Evolutionary conservation across 2,888 invertebrate species (phyloP), one percentile per base, ranked within the genome.

Genomic region (Heterodera filipjevi): DNA sequence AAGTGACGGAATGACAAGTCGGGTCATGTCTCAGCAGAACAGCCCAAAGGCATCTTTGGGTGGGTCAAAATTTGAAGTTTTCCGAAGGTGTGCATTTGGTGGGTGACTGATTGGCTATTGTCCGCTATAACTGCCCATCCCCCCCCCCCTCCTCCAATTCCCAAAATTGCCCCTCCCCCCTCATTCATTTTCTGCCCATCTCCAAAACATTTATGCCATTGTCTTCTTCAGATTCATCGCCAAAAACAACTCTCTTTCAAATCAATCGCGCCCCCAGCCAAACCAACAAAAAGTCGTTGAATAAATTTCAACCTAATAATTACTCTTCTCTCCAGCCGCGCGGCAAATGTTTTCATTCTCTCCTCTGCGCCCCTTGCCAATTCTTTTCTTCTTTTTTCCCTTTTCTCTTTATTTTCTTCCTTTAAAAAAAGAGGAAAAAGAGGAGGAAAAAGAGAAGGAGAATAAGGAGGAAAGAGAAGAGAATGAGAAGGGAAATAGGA

Each of bases 231-330:
- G 19, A 22, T 59, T 27, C 68, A 19, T 35, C 19, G 12, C 68
- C 68, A 66, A 66, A 66, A 66, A 66, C 66, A 66, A 35, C 33
- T 66, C 66, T 22, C 66, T 66, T 59, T 59, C 59, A 59, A 59
- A 59, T 59, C 59, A 59, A 59, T 27, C 22, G n/a, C 59, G 27
- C n/a, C 53, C 22, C 53, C 53, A 12, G 19, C 53, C 53, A 53
- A 53, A 5, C 22, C 53, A 12, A 53, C 59, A 59, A 59, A 59
- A 27, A n/a, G 10, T 59, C 27, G 12, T n/a, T 59, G 27, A n/a
- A 8, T 8, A 59, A 59, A 59, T 19, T 30, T 68, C 68, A 32
- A 22, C 33, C 68, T 35, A 68, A 68, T 68, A 68, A 68, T 68
- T 68, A 68, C 35, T 33, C 35, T n/a, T 35, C 16, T 19, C 33